Base-by-base conservation (phyloP, 1,140 invertebrate genomes). In the Scaptomyza hsui region DNA sequence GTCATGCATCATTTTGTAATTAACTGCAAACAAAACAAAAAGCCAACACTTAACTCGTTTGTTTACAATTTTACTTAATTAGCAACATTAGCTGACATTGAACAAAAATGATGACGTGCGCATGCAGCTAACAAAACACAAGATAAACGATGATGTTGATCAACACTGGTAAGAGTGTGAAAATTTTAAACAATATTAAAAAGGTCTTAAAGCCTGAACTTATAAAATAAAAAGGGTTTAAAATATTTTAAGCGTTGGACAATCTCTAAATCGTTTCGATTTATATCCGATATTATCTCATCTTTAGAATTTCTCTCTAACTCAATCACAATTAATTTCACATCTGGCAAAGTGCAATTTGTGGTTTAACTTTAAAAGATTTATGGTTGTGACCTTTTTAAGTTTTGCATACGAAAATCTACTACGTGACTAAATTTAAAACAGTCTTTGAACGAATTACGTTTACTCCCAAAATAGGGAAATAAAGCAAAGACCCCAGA, bases 51-150 rank as follows among this genome's bases (percentile, higher is more conserved):
- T 19, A 55, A 55, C 52, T 42, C n/a, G 52, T 42, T 55, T 55
- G 52, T 42, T 55, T 55, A 42, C 37, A 55, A 55, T 42, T 55
- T 55, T 42, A 55, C 52, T 42, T 55, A 55, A 55, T 55, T 55
- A 55, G 52, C 52, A 3, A 39, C 21, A 26, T 7, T 42, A 21
- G 13, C 13, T 26, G 52, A 18, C 52, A 39, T 55, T 55, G 39
- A 55, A 21, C 37, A 37, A 18, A 37, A 18, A 35, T 18, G 49
- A 52, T 41, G 51, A 39, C 19, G n/a, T 21, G 21, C n/a, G 7
- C 52, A 41, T 24, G n/a, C 19, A 42, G 41, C 37, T n/a, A 19
- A 26, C 7, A 24, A 41, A n/a, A 52, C 35, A 7, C 16, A 13
- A 37, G 32, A 9, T 52, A 52, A 12, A 52, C 37, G n/a, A 6